Percentiles rank a stretch among this genome's conserved stretches.
These are phyloP conservation scores for Trilocha varians DNA, from an alignment of 2,888 invertebrate genomes.

Conservation along the genomic window DNA sequence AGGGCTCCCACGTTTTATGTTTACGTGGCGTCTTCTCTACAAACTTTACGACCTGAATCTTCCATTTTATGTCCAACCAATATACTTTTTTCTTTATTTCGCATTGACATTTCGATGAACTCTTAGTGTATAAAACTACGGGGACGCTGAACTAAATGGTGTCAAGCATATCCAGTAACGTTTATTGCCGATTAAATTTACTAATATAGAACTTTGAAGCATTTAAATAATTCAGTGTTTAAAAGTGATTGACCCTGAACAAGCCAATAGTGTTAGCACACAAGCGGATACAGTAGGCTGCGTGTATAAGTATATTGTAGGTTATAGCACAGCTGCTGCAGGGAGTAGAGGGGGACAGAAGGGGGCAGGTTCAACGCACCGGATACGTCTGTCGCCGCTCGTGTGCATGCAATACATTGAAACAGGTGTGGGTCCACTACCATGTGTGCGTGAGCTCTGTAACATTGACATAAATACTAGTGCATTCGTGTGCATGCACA, in stretches of 20 bases:
- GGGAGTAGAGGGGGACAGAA: slow-evolving; percentile 27
- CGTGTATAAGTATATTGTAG: slow-evolving; percentile 21
- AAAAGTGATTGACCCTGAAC: slow-evolving; percentile 35
- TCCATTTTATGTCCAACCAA: neutral
- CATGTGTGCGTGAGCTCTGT: slow-evolving; percentile 37
- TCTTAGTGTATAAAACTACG: neutral
- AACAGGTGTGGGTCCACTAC: slow-evolving; percentile 43
- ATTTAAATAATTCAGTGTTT: slow-evolving; percentile 17
- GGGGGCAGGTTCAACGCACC: slow-evolving; percentile 64
- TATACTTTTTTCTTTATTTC: neutral
- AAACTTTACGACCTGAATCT: neutral
- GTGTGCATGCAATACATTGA: slow-evolving; percentile 38
- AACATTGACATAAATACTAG: slow-evolving; percentile 69
- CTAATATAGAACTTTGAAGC: neutral
- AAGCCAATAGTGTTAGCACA: slow-evolving; percentile 37
- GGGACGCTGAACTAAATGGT: neutral
- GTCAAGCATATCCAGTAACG: neutral
- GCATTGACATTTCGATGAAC: neutral
- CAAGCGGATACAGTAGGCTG: slow-evolving; percentile 32
- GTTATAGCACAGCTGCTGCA: slow-evolving; percentile 19
- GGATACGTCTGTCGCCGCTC: slow-evolving; percentile 62
- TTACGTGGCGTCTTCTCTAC: neutral
- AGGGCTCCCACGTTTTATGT: slow-evolving; percentile 12
- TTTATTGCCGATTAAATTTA: neutral
- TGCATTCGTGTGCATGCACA: slow-evolving; percentile 34